These are phyloP conservation scores for Molossus alvarezi DNA, from an alignment of 2,797 vertebrate species.

Conservation along the genomic window DNA sequence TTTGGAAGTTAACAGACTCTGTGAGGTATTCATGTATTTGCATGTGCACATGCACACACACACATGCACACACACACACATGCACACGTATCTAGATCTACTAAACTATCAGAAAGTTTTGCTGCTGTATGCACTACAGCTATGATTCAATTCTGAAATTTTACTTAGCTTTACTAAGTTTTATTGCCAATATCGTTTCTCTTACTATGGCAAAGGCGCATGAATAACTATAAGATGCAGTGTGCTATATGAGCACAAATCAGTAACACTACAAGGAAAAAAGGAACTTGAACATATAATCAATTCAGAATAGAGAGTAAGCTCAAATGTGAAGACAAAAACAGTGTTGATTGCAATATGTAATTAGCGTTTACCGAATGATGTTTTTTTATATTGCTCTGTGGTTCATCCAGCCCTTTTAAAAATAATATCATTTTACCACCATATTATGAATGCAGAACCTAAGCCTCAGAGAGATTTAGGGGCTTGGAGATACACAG, in stretches of 20 bases:
- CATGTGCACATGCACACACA: not conserved
- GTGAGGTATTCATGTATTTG: not conserved
- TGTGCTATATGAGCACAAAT: not conserved
- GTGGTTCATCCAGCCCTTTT: not conserved
- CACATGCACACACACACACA: not conserved
- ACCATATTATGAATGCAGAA: not conserved
- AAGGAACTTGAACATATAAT: not conserved
- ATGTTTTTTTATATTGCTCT: not conserved
- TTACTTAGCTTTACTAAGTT: not conserved
- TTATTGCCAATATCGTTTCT: not conserved
- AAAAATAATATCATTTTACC: not conserved
- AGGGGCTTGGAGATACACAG: not conserved
- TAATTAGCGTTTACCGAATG: conserved; percentile 36
- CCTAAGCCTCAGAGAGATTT: not conserved
- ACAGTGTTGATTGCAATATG: not conserved
- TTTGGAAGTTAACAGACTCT: not conserved
- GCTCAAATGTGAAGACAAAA: conserved; percentile 21
- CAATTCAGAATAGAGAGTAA: not conserved
- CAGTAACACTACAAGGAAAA: not conserved
- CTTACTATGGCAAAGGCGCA: not conserved
- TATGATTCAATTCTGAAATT: not conserved
- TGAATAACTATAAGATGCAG: not conserved
- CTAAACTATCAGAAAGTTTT: not conserved
- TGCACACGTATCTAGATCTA: not conserved
- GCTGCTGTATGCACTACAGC: not conserved